Evolutionary conservation across 2,888 invertebrate species (phyloP).

Genomic region (Helleia helle): DNA sequence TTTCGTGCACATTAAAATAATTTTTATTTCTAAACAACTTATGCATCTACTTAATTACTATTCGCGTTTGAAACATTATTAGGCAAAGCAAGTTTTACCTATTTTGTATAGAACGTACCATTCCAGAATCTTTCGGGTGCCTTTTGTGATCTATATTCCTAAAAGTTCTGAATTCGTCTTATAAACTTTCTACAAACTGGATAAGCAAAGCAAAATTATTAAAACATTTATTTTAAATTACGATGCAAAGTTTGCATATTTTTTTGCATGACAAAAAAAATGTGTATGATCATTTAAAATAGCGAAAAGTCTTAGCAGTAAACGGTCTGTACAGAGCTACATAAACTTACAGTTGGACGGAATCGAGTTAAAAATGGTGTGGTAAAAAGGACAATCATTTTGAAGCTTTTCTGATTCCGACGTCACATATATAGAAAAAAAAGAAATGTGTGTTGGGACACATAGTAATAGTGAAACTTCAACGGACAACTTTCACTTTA

Average conservation of each 20-base stretch:
- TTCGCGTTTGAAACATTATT: constrained; percentile 4
- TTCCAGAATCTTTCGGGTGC: background rate
- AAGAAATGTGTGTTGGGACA: too few species aligned
- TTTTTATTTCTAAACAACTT: constrained; percentile 13
- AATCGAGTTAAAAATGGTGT: constrained; percentile 5
- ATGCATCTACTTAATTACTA: constrained; percentile 14
- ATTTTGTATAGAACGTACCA: background rate
- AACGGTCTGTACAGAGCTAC: constrained; percentile 3
- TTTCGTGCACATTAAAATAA: constrained; percentile 40
- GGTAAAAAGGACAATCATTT: background rate
- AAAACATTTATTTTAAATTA: too few species aligned
- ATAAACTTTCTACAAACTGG: too few species aligned
- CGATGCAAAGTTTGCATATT: too few species aligned
- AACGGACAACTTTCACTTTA: too few species aligned
- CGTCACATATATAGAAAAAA: background rate
- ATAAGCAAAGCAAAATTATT: too few species aligned
- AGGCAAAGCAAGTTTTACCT: background rate
- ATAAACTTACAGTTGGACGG: constrained; percentile 5
- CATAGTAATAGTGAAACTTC: too few species aligned
- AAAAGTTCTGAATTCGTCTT: background rate
- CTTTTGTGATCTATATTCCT: background rate
- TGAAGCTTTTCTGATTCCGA: constrained; percentile 6
- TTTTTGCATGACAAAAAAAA: too few species aligned
- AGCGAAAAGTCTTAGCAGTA: background rate
- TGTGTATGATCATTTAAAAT: too few species aligned